Base-by-base conservation (phyloP, 2,113 vertebrate genomes). In the Holacanthus passer region DNA sequence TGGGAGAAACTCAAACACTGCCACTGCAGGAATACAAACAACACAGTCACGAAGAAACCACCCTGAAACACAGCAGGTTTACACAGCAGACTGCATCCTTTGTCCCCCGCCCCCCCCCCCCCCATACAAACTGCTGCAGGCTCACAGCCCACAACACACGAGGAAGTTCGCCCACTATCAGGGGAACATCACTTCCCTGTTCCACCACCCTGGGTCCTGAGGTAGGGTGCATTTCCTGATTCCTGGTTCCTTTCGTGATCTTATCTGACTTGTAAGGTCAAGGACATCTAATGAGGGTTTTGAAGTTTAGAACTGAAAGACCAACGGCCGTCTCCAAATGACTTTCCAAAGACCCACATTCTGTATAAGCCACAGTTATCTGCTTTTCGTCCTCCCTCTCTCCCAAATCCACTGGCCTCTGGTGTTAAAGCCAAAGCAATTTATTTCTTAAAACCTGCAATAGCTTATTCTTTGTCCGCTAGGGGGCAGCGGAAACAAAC, bases 1-100 rank as follows among this genome's bases (percentile, higher is more conserved):
- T 52, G 88, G 76, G 90, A 79, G 84, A 76, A 79, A 78, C 67
- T 81, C 77, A 37, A 48, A 79, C 67, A 19, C 24, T 10, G 69
- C 0, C 13, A 43, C 47, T 16, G 48, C 60, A 60, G 67, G 29
- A 80, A 48, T 66, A 67, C 65, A 77, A 66, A 76, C 35, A 68
- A 77, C 37, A 45, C 79, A 39, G 20, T 32, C 68, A 5, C 56
- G 52, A 29, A 56, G 39, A 79, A 68, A 37, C 29, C 13, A 53
- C 8, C 9, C 5, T 20, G 16, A 65, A 20, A 24, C 29, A 31
- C 14, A 24, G n/a, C n/a, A n/a, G n/a, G n/a, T n/a, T 5, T 7
- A 27, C 39, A 56, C n/a, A 58, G 31, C 56, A 56, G 27, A 87
- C 29, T 29, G 1, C 7, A n/a, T n/a, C n/a, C 7, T 37, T 37